phyloP scores from a whole-genome alignment of 2,113 vertebrate species.

The Coptodon bakossiorum region DNA sequence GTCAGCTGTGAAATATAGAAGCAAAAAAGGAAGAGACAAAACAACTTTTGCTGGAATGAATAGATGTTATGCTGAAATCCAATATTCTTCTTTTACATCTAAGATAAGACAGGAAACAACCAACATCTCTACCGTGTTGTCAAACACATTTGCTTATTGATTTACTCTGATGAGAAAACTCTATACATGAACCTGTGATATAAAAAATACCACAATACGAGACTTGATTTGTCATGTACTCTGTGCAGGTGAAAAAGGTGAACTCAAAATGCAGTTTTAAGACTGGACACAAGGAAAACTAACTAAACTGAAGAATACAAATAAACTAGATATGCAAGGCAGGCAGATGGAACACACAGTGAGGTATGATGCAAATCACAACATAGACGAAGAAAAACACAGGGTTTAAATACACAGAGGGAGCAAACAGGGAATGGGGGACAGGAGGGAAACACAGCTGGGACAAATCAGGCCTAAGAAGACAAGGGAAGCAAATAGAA shows the following conservation, averaged over 20 bases:
- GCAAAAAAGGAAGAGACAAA: neutral
- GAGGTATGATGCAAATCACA: neutral
- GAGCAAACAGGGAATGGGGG: neutral
- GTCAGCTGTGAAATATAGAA: neutral
- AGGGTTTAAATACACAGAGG: neutral
- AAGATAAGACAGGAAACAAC: neutral
- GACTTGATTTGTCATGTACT: neutral
- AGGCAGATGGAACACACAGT: neutral
- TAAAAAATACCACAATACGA: neutral
- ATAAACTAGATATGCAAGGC: neutral
- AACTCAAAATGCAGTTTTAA: neutral
- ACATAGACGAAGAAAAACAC: neutral
- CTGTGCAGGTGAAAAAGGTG: neutral
- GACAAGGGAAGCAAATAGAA: neutral
- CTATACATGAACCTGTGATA: neutral
- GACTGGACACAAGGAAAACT: neutral
- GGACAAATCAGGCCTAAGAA: neutral
- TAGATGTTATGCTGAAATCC: neutral
- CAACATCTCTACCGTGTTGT: neutral
- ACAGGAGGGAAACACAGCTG: neutral
- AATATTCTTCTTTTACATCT: neutral
- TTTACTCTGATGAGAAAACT: neutral
- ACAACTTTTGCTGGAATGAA: neutral
- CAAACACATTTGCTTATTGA: neutral
- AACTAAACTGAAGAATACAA: neutral